A percentile compares a stretch with the other conserved stretches of the same genome.
Conservation (phyloP, 92 coral and sea anemone species). For the Pocillopora grandis region DNA sequence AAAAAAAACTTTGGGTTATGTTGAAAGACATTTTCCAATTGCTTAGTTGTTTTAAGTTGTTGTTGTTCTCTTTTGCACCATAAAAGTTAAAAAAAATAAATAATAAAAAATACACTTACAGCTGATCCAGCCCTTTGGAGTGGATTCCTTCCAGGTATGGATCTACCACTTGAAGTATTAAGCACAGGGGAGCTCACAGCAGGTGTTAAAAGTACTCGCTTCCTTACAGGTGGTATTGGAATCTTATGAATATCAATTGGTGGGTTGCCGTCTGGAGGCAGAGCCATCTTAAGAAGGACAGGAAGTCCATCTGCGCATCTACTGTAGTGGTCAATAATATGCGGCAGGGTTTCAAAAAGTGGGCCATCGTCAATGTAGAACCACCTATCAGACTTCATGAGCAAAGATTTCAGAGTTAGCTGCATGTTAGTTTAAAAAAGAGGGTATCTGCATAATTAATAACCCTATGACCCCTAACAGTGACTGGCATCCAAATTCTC, state of each 20-base stretch:
- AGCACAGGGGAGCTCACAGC: slow-evolving; percentile 45
- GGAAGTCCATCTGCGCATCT: slow-evolving; percentile 94
- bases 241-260: slow-evolving; percentile 64
- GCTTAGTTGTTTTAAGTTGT: no score
- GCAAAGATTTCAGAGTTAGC: background rate
- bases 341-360: slow-evolving; percentile 94
- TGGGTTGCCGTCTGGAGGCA: slow-evolving; percentile 85
- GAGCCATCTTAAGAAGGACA: slow-evolving; percentile 76
- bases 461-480: no score
- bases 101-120: slow-evolving; percentile 20
- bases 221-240: slow-evolving; percentile 36
- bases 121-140: slow-evolving; percentile 45
- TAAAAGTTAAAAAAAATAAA: no score
- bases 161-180: slow-evolving; percentile 10
- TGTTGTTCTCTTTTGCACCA: no score
- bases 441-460: background rate
- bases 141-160: background rate
- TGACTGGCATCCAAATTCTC: no score
- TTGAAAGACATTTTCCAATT: no score
- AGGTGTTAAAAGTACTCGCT: slow-evolving; percentile 38
- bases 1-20: no score
- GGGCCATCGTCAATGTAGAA: slow-evolving; percentile 99
- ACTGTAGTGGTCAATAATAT: slow-evolving; percentile 93
- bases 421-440: background rate
- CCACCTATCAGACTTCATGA: slow-evolving; percentile 80